Base-by-base conservation (phyloP, 2,113 vertebrate species). In the Nestor notabilis region DNA sequence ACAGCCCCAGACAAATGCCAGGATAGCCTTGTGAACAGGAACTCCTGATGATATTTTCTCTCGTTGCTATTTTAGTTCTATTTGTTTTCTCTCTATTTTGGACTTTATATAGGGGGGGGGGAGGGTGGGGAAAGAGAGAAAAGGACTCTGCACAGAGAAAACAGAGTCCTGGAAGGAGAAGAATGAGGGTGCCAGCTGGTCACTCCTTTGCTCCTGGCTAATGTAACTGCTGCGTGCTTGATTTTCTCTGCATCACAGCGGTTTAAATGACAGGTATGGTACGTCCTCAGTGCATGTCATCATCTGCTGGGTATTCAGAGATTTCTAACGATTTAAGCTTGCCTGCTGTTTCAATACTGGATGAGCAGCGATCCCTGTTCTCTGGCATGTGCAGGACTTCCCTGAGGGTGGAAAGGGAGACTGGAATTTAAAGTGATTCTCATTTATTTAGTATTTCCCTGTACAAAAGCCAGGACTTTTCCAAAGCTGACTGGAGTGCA, bases 361-460 rank as follows among this genome's bases (percentile, higher is more conserved):
- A 71, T 4, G 8, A 91, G 31, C 55, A 89, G 79, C 17, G 55
- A 97, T 96, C 95, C 88, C 90, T 92, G 66, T 25, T 87, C 84
- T 71, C 70, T 87, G 97, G 97, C 96, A 97, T 97, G 95, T 87
- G 74, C 60, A 87, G 53, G 81, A 84, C 81, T 97, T 97, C 85
- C 95, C 95, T 93, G 70, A 16, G 64, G 88, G 85, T 82, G 87
- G 87, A 97, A 97, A 97, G 85, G 92, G 89, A 97, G 94, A 74
- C 94, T 97, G 98, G 96, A 97, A 97, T 98, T 87, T 96, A 96
- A 83, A 95, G 72, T 3, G 49, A 79, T 91, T 94, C 72, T 90
- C 52, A 80, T 93, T 87, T 96, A 64, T 84, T 95, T 96, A 94
- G 82, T 95, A 87, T 92, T 97, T 83, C 89, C 86, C 96, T 63